Base-by-base conservation (phyloP, 2,888 invertebrate species). In the Synanthedon tipuliformis region DNA sequence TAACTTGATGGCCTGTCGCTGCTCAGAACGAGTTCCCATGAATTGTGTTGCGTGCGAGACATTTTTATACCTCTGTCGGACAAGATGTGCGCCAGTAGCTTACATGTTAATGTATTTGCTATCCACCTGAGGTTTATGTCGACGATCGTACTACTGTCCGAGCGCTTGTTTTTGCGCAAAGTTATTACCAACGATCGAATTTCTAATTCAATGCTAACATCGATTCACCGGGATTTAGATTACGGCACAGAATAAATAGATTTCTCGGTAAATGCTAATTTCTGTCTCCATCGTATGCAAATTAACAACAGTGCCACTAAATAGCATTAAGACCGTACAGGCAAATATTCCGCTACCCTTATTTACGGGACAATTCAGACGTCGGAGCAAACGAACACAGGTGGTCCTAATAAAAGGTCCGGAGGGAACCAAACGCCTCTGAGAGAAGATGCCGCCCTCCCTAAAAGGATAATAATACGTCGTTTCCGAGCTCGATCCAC, bases 381-480 rank as follows among this genome's bases (percentile, higher is more conserved):
- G 86, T 87, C 85, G 71, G 65, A 66, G 69, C 69, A 72, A 74
- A 76, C 75, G 75, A 78, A 82, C 85, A 83, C 81, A 81, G 86
- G 86, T 86, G 86, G 84, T 81, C 83, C 79, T 75, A 81, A 84
- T 83, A 84, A 84, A 82, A 81, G 85, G 81, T 80, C 77, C 78
- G 69, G 73, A 69, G 71, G 72, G 73, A 69, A 71, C 75, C 73
- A 71, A 66, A 66, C 69, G 71, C 70, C 75, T 72, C 69, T 74
- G 65, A 77, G 75, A 67, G 73, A 69, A 77, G 80, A 82, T 76
- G 84, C 85, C 86, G 85, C 81, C 75, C 68, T 81, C 85, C 87
- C 85, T 87, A 87, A 86, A 87, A 81, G 87, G 87, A 84, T 81
- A 86, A 87, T 86, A 87, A 86, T 87, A 81, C 84, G 81, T 80